Evolutionary conservation across 2,888 invertebrate species (phyloP), one percentile per base, ranked within the genome.

Genomic region (Ectropis crepuscularia): DNA sequence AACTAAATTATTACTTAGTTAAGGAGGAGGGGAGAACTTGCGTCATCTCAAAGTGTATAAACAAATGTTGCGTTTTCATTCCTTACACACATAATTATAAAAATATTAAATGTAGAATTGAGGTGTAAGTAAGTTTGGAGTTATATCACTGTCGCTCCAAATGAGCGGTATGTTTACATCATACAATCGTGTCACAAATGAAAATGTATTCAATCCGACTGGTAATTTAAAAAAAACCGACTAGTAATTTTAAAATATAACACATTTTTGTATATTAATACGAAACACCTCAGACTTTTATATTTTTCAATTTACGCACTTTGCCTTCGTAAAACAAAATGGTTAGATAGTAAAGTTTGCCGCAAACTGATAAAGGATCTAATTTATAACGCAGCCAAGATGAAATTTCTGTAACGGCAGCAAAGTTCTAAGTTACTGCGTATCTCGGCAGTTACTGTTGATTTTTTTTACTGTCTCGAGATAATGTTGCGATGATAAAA

Each of bases 281-380:
- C 7, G 1, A 6, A 39, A 10, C 39, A 45, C 6, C 11, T n/a
- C 6, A 8, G 5, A 6, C 11, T 50, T 39, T 5, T 8, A 43
- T 78, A 77, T 75, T 79, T 85, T 85, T 84, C 82, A 85, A 87
- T 86, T 85, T 83, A 82, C 78, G 74, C 76, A 78, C 76, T 78
- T 71, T 71, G 72, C 71, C 74, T 71, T 72, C 79, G 79, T 82
- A 83, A 86, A 86, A 81, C 79, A 82, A 85, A 79, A 80, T 77
- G 74, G 60, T 78, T 69, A 81, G 82, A 83, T 84, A 83, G 76
- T 79, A 81, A 85, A 85, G 70, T 85, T 86, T 76, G 63, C 76
- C 76, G 67, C 79, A 77, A 79, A 82, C 82, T 82, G 88, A 87
- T 87, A 87, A 83, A 81, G 79, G 75, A 81, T 84, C 83, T 82